Percentiles rank a stretch among this genome's conserved stretches.
phyloP scores from a whole-genome alignment of 2,113 vertebrate genomes.

The Melospiza melodia region DNA sequence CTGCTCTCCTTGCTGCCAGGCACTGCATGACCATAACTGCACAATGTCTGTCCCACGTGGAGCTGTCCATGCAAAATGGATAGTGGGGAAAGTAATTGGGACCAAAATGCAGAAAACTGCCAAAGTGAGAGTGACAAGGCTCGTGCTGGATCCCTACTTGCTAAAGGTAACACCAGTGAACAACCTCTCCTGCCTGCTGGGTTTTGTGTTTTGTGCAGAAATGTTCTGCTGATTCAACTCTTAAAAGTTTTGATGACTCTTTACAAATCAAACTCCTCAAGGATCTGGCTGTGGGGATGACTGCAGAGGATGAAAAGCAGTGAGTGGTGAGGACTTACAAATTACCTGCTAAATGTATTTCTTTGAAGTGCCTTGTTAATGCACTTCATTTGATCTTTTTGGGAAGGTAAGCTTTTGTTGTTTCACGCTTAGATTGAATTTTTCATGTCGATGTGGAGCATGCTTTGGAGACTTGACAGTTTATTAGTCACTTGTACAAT shows the following conservation, averaged over 20 bases:
- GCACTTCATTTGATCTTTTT: background rate
- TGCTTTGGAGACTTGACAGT: background rate
- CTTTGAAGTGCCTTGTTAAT: background rate
- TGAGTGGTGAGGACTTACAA: background rate
- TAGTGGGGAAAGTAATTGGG: conserved; percentile 92
- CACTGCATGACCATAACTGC: conserved; percentile 29
- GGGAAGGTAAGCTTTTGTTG: background rate
- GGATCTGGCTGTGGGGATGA: background rate
- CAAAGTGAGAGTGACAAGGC: conserved; percentile 93
- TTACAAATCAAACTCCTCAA: background rate
- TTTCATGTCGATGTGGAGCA: background rate
- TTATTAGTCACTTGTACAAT: background rate
- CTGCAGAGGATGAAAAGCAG: background rate
- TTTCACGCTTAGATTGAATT: background rate
- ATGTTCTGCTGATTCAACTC: background rate
- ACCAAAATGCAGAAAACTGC: conserved; percentile 95
- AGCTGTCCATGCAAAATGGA: conserved; percentile 91
- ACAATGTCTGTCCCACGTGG: conserved; percentile 85
- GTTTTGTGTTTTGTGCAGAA: background rate
- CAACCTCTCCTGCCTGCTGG: background rate
- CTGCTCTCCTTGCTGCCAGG: conserved; percentile 37
- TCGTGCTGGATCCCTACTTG: conserved; percentile 91
- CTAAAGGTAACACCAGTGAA: conserved; percentile 87
- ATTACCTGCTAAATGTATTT: background rate
- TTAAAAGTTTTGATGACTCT: background rate